Base-by-base conservation (phyloP, 2,888 invertebrate species). In the Euplexia lucipara region DNA sequence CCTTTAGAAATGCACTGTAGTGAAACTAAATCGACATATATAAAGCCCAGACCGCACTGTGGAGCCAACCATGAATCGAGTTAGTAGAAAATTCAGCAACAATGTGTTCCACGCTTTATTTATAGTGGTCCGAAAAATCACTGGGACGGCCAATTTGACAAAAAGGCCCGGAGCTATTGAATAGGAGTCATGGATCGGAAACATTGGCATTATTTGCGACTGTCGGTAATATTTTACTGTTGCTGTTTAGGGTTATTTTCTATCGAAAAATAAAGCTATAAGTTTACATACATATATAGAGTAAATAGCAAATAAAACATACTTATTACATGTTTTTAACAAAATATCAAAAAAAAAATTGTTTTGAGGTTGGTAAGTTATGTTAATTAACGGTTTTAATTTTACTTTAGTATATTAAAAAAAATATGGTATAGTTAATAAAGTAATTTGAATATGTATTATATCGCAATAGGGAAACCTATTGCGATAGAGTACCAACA, bases 111-210 rank as follows among this genome's bases (percentile, higher is more conserved):
- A 12, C 9, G 34, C n/a, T 54, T 61, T 74, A 65, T 76, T 58
- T 59, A 76, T 57, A 37, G 56, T 60, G 51, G 45, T 32, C 34
- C 39, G 39, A 53, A 53, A 76, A 76, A 75, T 75, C 76, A 70
- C 49, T 49, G 49, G 39, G 8, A 32, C 56, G 26, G 53, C 39
- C 56, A 57, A 72, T 75, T 74, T 71, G 60, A 58, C 66, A 57
- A 77, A 76, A 65, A 65, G 47, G 48, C 44, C 34, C 16, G 10
- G 3, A 20, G 77, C 60, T 39, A 60, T 74, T 71, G 53, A 65
- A 56, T 57, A 42, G 34, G 16, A 8, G 44, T 41, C 44, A 57
- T 76, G 65, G 59, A 37, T 49, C 65, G 77, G 58, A 74, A 74
- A 64, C 56, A 57, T 37, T 16, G 34, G 20, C 18, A 26, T 34